Evolutionary conservation across 2,113 vertebrate species (phyloP), one percentile per base, ranked within the genome.

Genomic region (Boulengeromyrus knoepffleri): DNA sequence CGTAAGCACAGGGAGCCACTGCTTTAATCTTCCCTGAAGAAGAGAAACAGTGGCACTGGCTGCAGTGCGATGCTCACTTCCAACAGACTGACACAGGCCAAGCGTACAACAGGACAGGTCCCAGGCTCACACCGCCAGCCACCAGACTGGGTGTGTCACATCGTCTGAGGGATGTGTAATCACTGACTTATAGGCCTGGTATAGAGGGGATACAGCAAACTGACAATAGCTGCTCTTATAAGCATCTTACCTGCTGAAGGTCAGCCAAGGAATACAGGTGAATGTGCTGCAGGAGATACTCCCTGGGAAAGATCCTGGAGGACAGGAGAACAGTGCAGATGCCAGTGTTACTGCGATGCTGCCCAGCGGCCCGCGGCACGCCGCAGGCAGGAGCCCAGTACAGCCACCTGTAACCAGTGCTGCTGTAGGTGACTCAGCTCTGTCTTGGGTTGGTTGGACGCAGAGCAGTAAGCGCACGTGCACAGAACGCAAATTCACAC

Each of bases 261-360:
- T 99, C 98, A 39, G 97, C 95, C 0, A 99, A 94, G 46, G 99
- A 99, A 93, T 99, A 99, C 53, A 99, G 96, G 93, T 99, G 99
- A 90, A 99, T 98, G 93, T 99, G 98, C 89, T 99, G 98, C 86
- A 99, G 95, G 91, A 99, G 97, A 92, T 99, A 99, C 92, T 99
- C 99, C 92, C 98, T 96, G 89, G 99, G 98, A 90, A 99, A 99
- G 93, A 99, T 98, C 94, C 99, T 99, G 95, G 86, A 93, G 94
- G 91, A 90, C 90, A 90, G 4, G 50, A 92, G 9, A 93, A 19
- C 84, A 62, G 90, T 27, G 31, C 31, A 66, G 58, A 27, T 47
- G 80, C 36, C 31, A 88, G n/a, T 3, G 49, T 62, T 45, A 62
- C 10, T 53, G 52, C 15, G 15, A 36, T n/a, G 53, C 85, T 52